Percentiles rank a stretch among this genome's conserved stretches.
These are phyloP conservation scores for Ceyx cyanopectus DNA, from an alignment of 2,113 vertebrate genomes.

Conservation along the genomic window DNA sequence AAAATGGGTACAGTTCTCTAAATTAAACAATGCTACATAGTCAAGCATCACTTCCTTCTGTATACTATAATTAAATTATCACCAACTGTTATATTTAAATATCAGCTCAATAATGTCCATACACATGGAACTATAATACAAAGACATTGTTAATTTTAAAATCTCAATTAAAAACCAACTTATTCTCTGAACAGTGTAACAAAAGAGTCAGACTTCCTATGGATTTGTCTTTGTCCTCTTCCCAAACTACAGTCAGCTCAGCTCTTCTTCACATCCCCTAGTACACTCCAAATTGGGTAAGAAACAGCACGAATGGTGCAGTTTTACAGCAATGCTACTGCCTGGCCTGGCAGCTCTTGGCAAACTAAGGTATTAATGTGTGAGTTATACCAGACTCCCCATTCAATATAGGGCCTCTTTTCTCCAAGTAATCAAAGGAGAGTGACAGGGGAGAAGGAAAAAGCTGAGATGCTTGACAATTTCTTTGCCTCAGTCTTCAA, in stretches of 20 bases:
- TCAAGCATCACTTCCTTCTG: background rate
- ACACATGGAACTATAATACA: background rate
- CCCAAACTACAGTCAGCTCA: background rate
- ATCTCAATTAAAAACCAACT: background rate
- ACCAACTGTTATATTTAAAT: slow-evolving; percentile 34
- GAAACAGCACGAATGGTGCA: background rate
- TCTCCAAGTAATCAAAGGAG: background rate
- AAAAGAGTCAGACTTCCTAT: background rate
- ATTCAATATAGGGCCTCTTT: background rate
- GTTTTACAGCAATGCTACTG: background rate
- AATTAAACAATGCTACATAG: background rate
- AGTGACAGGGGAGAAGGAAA: too few species aligned
- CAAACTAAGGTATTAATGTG: accelerated
- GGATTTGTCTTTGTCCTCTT: background rate
- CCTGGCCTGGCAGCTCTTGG: background rate
- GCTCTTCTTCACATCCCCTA: background rate
- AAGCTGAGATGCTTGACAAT: too few species aligned
- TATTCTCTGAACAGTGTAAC: background rate
- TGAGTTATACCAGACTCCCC: background rate
- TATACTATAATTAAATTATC: background rate
- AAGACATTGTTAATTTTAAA: background rate
- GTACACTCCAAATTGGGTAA: background rate
- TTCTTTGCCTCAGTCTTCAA: too few species aligned
- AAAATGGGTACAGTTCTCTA: background rate
- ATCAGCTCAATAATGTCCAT: background rate